phyloP scores from a whole-genome alignment of 2,797 vertebrate species.

The Epinephelus malabaricus region DNA sequence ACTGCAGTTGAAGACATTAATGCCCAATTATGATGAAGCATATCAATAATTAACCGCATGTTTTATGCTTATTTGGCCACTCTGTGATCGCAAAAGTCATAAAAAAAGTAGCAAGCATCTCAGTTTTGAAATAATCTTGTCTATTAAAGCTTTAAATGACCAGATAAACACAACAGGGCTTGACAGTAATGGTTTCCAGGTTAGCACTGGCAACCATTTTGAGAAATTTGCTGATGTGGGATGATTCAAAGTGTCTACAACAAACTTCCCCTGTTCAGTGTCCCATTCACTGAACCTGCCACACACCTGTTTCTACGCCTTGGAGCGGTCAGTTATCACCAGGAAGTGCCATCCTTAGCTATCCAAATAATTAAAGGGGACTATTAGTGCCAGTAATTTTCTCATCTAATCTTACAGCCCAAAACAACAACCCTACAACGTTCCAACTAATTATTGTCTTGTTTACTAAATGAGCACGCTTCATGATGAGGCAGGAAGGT shows the following conservation, averaged over 20 bases:
- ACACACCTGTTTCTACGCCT: background rate
- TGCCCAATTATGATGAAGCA: background rate
- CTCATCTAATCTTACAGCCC: slow-evolving; percentile 15
- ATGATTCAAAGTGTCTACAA: background rate
- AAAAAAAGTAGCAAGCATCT: too few relatives aligned
- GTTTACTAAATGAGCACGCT: slow-evolving; percentile 41
- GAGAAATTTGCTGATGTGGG: too few relatives aligned
- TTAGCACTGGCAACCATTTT: too few relatives aligned
- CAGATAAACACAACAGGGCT: too few relatives aligned
- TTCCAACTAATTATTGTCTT: slow-evolving; percentile 43
- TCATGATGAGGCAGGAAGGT: slow-evolving; percentile 41
- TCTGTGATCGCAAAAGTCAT: background rate
- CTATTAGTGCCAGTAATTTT: slow-evolving; percentile 6
- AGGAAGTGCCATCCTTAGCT: background rate
- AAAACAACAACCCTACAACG: background rate
- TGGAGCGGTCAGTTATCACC: background rate
- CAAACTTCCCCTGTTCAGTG: background rate
- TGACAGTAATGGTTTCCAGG: too few relatives aligned
- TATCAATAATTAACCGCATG: background rate
- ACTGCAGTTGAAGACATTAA: background rate
- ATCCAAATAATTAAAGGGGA: background rate
- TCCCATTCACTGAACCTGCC: background rate
- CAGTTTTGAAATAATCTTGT: background rate
- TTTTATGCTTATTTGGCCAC: background rate
- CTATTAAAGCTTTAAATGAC: background rate